Base-by-base conservation (phyloP, 2,888 invertebrate species). In the Volucella inflata region DNA sequence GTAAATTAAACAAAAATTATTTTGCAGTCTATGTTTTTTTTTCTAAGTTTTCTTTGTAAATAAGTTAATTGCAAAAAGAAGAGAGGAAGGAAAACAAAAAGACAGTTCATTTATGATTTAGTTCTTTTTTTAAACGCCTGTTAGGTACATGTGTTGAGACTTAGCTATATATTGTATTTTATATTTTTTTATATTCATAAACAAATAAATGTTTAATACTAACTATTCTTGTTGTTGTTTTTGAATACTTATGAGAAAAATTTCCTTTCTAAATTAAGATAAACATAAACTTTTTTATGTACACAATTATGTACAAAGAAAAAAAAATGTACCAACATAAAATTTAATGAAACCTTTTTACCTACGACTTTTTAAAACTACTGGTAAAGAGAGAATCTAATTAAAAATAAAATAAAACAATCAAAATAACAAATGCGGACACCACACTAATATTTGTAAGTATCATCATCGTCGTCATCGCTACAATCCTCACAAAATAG, bases 111-210 rank as follows among this genome's bases (percentile, higher is more conserved):
- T 60, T 30, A 48, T 62, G 70, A 8, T 55, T 51, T 17, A 55
- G 3, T 46, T 60, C 74, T 50, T 42, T 55, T 79, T 40, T 67
- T 60, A 30, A 30, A 68, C 50, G 36, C 65, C 55, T 79, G 78
- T 84, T 79, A 84, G 84, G 84, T 84, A 84, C 84, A 44, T 79
- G 79, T 70, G 84, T 84, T 59, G 71, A 78, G 50, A 70, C 83
- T 78, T 68, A 57, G 55, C 67, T 67, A 78, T 72, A 68, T 51
- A 77, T 30, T 48, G 48, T 48, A 42, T 62, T 51, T 67, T 40
- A 2, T 16, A 21, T 14, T 30, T 55, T 10, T 57, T 70, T 62
- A n/a, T 40, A n/a, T 59, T 36, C 67, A 67, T 72, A 48, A 64
- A 50, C 46, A 48, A 68, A 62, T 11, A 53, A 60, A 38, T 48